Base-by-base conservation (phyloP, 2,888 invertebrate genomes). In the Eupithecia vulgata region DNA sequence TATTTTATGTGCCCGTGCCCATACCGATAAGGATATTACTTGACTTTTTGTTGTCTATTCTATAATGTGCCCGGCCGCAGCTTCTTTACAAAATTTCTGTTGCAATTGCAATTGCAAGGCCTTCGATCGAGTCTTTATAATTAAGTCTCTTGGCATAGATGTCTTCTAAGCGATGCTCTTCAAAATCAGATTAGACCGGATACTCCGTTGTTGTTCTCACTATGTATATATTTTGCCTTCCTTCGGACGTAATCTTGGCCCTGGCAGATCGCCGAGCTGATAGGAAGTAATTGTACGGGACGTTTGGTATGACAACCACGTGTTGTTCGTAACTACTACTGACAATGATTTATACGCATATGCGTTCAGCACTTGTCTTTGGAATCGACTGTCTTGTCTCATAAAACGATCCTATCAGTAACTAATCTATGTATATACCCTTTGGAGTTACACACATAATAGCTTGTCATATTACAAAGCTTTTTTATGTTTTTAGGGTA, bases 191-290 rank as follows among this genome's bases (percentile, higher is more conserved):
- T 25, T 57, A 57, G 57, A 57, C 10, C 52, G 52, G 21, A 52
- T 10, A 52, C 5, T 57, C 25, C 57, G 57, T 13, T 57, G 57
- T 13, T 57, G 25, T 25, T 34, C 61, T 34, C 7, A 30, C 7
- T 17, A 34, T 34, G 34, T 61, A 61, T 34, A 61, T 34, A 61
- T 34, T 30, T 61, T 61, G 61, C 35, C 34, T 37, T 35, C 37
- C 37, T 37, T 35, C 5, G n/a, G 64, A 64, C 34, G 64, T 64
- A n/a, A 64, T 64, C 35, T 35, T 64, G 64, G n/a, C 34, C 35
- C n/a, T 64, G 64, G 59, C 64, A 70, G 70, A 62, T 42, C n/a
- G 68, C 30, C 59, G n/a, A 68, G 25, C 25, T 59, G 61, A 67
- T 67, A 67, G 52, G 52, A 64, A 35, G 35, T 64, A 65, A 65